Conservation (phyloP, 1,140 invertebrate genomes). For the Phortica variegata region DNA sequence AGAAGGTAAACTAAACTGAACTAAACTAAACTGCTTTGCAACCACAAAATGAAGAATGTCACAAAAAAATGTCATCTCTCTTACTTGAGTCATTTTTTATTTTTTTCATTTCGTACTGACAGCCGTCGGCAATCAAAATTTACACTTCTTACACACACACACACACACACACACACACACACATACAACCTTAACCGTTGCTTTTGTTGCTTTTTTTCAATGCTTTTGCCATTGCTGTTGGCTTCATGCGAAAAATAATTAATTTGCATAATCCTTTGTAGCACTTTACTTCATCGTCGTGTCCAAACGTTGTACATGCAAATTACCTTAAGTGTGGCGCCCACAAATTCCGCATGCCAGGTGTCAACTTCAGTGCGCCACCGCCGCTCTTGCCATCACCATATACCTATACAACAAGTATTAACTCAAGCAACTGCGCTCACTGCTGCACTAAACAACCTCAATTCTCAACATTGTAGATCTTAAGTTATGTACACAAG, state of each 20-base stretch:
- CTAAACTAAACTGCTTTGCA: too few species aligned
- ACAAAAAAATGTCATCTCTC: too few species aligned
- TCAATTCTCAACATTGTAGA: conserved; percentile 52
- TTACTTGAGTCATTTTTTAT: too few species aligned
- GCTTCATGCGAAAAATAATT: conserved; percentile 50
- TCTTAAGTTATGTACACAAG: conserved; percentile 47
- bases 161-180: not conserved
- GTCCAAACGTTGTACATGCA: conserved; percentile 46
- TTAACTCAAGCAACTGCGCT: too few species aligned
- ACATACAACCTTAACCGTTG: conserved; percentile 5
- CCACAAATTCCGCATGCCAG: conserved; percentile 23
- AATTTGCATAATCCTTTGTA: conserved; percentile 55
- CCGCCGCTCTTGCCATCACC: too few species aligned
- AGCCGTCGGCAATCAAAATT: too few species aligned
- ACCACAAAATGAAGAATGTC: too few species aligned
- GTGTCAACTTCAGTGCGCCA: too few species aligned
- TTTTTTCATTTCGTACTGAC: too few species aligned
- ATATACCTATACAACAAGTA: too few species aligned
- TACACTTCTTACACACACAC: conserved; percentile 8
- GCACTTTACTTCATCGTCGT: conserved; percentile 51
- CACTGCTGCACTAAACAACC: conserved; percentile 52
- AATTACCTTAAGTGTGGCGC: conserved; percentile 52
- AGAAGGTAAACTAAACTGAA: conserved; percentile 6
- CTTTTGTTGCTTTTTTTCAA: conserved; percentile 28
- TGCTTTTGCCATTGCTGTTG: conserved; percentile 40